Conservation (phyloP, 2,797 vertebrate genomes). For the Sebastes matsubarae region DNA sequence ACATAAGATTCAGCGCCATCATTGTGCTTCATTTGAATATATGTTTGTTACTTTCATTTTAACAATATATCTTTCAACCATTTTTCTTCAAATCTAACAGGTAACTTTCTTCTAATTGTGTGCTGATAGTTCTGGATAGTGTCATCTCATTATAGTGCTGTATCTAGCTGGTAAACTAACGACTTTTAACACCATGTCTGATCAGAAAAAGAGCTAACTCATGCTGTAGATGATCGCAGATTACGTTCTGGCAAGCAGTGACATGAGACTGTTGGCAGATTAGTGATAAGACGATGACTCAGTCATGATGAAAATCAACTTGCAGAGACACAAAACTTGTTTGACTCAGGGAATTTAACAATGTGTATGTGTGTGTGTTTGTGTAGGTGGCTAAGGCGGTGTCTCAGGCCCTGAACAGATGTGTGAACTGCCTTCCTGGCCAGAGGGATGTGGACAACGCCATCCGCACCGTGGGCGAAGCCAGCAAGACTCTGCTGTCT, state of each 20-base stretch:
- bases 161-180: background rate
- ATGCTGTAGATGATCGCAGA: background rate
- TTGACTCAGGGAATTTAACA: background rate
- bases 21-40: too few relatives aligned
- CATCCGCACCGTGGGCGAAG: constrained; percentile 92
- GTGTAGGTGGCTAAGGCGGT: constrained; percentile 95
- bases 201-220: background rate
- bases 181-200: background rate
- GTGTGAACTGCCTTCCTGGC: constrained; percentile 94
- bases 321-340: background rate
- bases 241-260: background rate
- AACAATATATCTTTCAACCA: too few relatives aligned
- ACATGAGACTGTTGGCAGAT: background rate
- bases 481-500: constrained; percentile 92
- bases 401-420: constrained; percentile 93
- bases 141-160: background rate
- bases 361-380: constrained; percentile 35
- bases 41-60: too few relatives aligned
- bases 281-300: background rate
- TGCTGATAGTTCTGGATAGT: background rate
- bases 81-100: too few relatives aligned
- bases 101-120: too few relatives aligned
- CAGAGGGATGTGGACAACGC: constrained; percentile 97
- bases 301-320: background rate
- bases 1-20: too few relatives aligned